Base-by-base conservation (phyloP, 2,888 invertebrate species). In the Papilio protenor region DNA sequence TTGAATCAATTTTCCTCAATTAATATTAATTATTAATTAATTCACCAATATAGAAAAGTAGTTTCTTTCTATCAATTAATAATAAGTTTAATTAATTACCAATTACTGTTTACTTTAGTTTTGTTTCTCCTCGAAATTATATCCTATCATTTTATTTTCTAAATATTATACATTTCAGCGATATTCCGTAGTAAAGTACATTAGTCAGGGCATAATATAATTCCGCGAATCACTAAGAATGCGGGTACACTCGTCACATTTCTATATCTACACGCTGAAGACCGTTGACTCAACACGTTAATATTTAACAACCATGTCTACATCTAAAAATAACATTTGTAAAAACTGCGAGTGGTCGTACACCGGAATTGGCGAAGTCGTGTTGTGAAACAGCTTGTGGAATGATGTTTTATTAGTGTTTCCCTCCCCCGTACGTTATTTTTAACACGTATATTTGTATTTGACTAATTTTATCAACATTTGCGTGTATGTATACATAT, bases 251-350 rank as follows among this genome's bases (percentile, higher is more conserved):
- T 8, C 40, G 80, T 82, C 82, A 82, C 81, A 80, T 78, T 81
- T 81, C 81, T 82, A 80, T 82, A 82, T 77, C 74, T 82, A 80
- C 80, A 78, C 77, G 23, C 76, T 80, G 80, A 77, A 80, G 81
- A 80, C 55, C 73, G 80, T 81, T 84, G 85, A 85, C 79, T 83
- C 84, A 85, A 69, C 76, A 73, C 64, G 64, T 71, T 73, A 23
- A 76, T 59, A 76, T 79, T 69, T 52, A 59, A 78, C 75, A 72
- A 59, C 59, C 73, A 69, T 79, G 76, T 73, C 78, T 79, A 73
- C n/a, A 73, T 76, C 70, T 73, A 79, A 69, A 76, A 79, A 76
- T 79, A 79, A 73, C 27, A 16, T 18, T 14, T 45, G 33, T 64
- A 78, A 78, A 76, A 78, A 66, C n/a, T 57, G n/a, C 59, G 73